phyloP scores from a whole-genome alignment of 2,888 invertebrate genomes.

The Drosophila eohydei region DNA sequence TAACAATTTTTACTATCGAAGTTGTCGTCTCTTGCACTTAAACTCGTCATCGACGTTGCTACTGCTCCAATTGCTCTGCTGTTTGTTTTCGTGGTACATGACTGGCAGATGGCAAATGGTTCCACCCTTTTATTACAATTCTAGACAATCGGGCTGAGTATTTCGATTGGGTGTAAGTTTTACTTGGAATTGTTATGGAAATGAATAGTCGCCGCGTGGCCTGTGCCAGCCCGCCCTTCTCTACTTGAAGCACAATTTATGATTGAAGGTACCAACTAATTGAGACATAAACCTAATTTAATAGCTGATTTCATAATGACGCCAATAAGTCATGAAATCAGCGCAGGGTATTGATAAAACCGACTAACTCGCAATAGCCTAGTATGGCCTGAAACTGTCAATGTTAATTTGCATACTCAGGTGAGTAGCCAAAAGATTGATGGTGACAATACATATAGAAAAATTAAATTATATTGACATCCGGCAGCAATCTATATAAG shows the following conservation, averaged over 20 bases:
- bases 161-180: slow-evolving; percentile 19
- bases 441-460: not conserved
- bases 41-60: slow-evolving; percentile 14
- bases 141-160: slow-evolving; percentile 26
- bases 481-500: not conserved
- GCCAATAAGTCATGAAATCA: slow-evolving; percentile 47
- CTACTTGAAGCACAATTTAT: slow-evolving; percentile 52
- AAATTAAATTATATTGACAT: not conserved
- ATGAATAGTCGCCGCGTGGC: slow-evolving; percentile 46
- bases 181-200: slow-evolving; percentile 47
- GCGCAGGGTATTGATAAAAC: slow-evolving; percentile 30
- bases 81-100: slow-evolving; percentile 7
- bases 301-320: slow-evolving; percentile 55
- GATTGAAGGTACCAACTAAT: slow-evolving; percentile 62
- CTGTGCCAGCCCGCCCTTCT: slow-evolving; percentile 7
- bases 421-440: not conserved
- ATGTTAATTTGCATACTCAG: not conserved
- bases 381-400: no score
- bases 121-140: slow-evolving; percentile 36
- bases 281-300: slow-evolving; percentile 73
- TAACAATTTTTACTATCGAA: slow-evolving; percentile 74
- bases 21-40: slow-evolving; percentile 33
- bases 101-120: slow-evolving; percentile 33
- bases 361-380: not conserved
- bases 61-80: slow-evolving; percentile 17